Base-by-base conservation (phyloP, 2,113 vertebrate species). In the Strix aluco region DNA sequence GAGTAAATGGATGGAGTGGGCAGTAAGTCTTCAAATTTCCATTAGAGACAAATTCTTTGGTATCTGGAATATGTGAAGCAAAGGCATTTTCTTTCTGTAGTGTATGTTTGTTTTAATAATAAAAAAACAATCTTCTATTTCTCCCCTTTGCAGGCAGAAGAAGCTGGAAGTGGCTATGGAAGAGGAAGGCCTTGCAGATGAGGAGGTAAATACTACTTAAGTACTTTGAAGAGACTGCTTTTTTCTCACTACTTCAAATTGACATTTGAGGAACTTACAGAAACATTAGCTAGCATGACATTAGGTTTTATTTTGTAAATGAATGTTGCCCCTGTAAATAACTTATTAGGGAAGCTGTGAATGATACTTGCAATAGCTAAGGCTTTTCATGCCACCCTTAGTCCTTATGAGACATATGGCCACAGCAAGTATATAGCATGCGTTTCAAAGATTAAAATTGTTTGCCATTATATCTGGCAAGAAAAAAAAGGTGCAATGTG, bases 81-180 rank as follows among this genome's bases (percentile, higher is more conserved):
- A 90, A 81, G 40, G 11, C 16, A 1, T 54, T 86, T 57, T 49
- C 34, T 86, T 75, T 36, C 51, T 83, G n/a, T 71, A 57, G 30
- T 38, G 32, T 73, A 14, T 3, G 5, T 71, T 86, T 81, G n/a
- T 6, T 36, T 85, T 83, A 59, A 18, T 29, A 78, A 36, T 42
- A 7, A 13, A 87, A 58, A 46, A 74, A 23, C 16, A 46, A 44
- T 79, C 5, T 57, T 61, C 82, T 94, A 38, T 75, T 84, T 95
- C 47, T 97, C 34, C 46, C 38, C 69, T 97, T n/a, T 93, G n/a
- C 96, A 99, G 99, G 98, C 99, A 99, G 97, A 99, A 99, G 97
- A 99, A 99, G 95, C 98, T 99, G 79, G 99, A 99, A 98, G 99
- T 99, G 84, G 99, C 98, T 88, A 99, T 99, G 99, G 99, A 99